Evolutionary conservation across 2,797 vertebrate genomes (phyloP).

Genomic region (Sebastes taczanowskii): DNA sequence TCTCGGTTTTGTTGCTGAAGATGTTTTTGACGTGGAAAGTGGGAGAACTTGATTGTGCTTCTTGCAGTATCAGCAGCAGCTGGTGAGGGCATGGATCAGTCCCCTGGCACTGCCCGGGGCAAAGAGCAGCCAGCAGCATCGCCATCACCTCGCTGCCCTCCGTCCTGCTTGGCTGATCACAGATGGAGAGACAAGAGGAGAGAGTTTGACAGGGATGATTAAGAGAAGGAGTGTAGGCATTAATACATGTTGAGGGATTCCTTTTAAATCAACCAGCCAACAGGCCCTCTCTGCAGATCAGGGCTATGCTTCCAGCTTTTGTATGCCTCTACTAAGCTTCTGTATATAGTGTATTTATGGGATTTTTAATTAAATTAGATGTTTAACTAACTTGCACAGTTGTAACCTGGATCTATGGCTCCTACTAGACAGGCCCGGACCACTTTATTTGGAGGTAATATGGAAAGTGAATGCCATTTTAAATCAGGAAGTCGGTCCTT

Average conservation of each 20-base stretch:
- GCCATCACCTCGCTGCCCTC: constrained; percentile 1
- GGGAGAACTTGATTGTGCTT: background rate
- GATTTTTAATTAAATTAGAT: too few species aligned
- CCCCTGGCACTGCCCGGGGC: constrained; percentile 31
- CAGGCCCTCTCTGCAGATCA: background rate
- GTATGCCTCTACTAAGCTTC: background rate
- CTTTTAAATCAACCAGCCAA: background rate
- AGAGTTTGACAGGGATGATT: constrained; percentile 29
- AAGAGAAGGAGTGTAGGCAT: background rate
- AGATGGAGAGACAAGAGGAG: constrained; percentile 13
- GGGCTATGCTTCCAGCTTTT: background rate
- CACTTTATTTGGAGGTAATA: too few species aligned
- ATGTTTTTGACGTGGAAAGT: background rate
- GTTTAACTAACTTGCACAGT: too few species aligned
- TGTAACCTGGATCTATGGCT: too few species aligned
- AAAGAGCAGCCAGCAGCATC: constrained; percentile 41
- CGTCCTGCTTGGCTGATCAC: constrained; percentile 20
- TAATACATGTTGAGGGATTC: constrained; percentile 26
- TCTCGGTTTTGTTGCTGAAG: background rate
- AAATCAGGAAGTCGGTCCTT: too few species aligned
- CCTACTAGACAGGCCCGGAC: too few species aligned
- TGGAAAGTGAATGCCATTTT: too few species aligned
- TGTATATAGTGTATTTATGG: background rate
- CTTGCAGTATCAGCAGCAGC: constrained; percentile 43
- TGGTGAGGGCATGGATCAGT: constrained; percentile 32